phyloP scores from a whole-genome alignment of 2,888 invertebrate species.

The Tipula helvola region DNA sequence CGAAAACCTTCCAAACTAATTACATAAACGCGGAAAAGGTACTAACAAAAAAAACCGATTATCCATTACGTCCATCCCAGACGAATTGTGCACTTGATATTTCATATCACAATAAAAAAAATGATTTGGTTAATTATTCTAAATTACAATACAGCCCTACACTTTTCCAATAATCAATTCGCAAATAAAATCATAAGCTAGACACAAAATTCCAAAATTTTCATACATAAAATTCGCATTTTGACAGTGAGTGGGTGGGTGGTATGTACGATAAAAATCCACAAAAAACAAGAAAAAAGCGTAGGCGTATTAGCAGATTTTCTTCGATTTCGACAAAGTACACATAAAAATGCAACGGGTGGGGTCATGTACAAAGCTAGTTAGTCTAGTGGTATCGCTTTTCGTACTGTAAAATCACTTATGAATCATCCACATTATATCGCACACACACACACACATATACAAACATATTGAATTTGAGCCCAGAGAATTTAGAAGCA shows the following conservation, averaged over 20 bases:
- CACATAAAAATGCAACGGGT: slow-evolving; percentile 12
- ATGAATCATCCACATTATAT: background rate
- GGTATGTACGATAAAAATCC: slow-evolving; percentile 4
- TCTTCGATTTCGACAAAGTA: background rate
- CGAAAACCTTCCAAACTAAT: background rate
- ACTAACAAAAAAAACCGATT: background rate
- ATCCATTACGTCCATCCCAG: background rate
- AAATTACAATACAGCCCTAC: background rate
- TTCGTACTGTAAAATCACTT: background rate
- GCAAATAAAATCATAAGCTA: background rate
- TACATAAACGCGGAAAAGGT: background rate
- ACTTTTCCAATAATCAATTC: background rate
- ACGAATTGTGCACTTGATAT: background rate
- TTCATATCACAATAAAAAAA: background rate
- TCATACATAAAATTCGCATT: background rate
- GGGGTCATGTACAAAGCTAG: background rate
- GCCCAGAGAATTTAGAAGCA: background rate
- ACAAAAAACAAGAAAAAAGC: background rate
- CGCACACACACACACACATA: background rate
- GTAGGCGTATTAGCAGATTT: background rate
- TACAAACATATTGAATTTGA: background rate
- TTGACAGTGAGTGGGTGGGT: background rate
- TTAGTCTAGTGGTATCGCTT: background rate
- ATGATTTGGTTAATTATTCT: background rate
- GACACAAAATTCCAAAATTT: background rate